A percentile compares a stretch with the other conserved stretches of the same genome.
Conservation (phyloP, 1,140 invertebrate genomes). For the Atta texana region DNA sequence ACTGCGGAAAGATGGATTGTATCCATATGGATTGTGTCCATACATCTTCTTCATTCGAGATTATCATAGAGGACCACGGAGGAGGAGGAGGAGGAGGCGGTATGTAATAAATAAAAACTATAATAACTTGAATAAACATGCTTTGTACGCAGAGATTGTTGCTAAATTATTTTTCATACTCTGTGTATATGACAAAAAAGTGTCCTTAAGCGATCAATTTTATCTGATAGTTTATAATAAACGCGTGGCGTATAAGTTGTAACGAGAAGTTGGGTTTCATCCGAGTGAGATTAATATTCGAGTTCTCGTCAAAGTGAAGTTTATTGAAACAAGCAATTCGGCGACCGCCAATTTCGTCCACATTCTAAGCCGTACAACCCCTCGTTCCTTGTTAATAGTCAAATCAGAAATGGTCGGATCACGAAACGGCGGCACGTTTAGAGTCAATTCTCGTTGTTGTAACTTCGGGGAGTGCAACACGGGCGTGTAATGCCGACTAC, state of each 20-base stretch:
- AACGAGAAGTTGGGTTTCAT: not conserved
- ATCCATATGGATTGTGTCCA: not conserved
- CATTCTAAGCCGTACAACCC: constrained; percentile 26
- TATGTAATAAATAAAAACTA: not conserved
- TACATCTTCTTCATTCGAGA: not conserved
- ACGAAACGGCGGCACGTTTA: constrained; percentile 34
- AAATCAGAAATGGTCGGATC: constrained; percentile 54
- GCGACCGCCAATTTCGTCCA: constrained; percentile 48
- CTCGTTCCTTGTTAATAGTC: constrained; percentile 40
- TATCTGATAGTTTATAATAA: not conserved
- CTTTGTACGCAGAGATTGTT: not conserved
- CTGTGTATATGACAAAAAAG: no score
- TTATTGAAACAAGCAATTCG: constrained; percentile 23
- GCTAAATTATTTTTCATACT: no score
- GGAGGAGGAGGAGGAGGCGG: no score
- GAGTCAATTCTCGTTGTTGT: constrained; percentile 63
- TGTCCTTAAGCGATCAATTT: not conserved
- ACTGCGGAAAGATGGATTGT: no score
- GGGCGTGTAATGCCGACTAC: constrained; percentile 56
- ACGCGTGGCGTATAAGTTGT: not conserved
- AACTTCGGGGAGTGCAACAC: constrained; percentile 55
- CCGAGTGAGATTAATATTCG: not conserved
- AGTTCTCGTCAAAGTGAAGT: constrained; percentile 21
- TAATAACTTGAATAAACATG: not conserved
- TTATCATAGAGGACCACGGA: not conserved